Conservation (phyloP, 2,113 vertebrate genomes). For the Oplegnathus fasciatus region DNA sequence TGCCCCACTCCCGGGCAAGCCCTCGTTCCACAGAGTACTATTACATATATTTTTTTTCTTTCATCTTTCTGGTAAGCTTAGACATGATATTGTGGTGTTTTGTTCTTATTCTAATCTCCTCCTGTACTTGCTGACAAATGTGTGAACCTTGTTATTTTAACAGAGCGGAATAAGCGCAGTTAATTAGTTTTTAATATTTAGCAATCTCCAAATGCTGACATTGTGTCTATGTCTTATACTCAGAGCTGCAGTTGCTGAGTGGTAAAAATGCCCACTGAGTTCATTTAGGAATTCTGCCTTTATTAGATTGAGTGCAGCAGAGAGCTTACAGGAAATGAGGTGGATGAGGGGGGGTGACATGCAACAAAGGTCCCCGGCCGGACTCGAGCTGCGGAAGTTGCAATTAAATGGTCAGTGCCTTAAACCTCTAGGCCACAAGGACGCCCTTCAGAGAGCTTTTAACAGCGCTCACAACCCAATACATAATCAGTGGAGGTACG, state of each 20-base stretch:
- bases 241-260: background rate
- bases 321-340: conserved; percentile 40
- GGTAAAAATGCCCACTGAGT: conserved; percentile 16
- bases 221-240: background rate
- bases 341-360: background rate
- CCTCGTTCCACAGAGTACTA: background rate
- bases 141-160: background rate
- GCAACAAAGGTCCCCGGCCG: background rate
- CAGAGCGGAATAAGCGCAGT: background rate
- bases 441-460: background rate
- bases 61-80: background rate
- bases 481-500: background rate
- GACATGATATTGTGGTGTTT: background rate
- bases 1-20: background rate
- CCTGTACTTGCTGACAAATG: background rate
- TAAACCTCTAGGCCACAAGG: background rate
- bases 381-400: background rate
- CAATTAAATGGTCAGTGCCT: background rate
- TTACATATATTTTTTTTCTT: background rate
- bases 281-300: conserved; percentile 16
- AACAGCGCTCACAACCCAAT: background rate
- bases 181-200: background rate
- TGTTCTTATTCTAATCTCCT: background rate
- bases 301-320: conserved; percentile 39
- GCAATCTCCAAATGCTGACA: background rate